A percentile compares a stretch with the other conserved stretches of the same genome.
Evolutionary conservation across 2,888 invertebrate species (phyloP).

Genomic region (Leucophenga maculata): DNA sequence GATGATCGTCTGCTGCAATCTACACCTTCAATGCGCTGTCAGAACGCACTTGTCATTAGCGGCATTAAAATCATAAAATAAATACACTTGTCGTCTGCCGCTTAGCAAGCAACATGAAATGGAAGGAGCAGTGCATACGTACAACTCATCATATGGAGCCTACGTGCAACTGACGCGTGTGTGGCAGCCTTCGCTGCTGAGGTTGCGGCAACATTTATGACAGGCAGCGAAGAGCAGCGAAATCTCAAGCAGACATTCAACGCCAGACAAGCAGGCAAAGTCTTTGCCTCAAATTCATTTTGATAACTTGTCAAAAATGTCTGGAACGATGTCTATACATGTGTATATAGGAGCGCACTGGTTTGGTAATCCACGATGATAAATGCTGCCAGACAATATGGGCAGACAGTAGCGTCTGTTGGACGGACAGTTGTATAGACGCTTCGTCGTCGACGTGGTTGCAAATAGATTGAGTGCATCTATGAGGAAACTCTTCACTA

Average conservation of each 20-base stretch:
- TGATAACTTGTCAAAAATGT: conserved; percentile 68
- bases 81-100: conserved; percentile 68
- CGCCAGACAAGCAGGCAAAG: conserved; percentile 38
- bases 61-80: conserved; percentile 68
- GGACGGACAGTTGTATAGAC: background rate
- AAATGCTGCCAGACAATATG: conserved; percentile 63
- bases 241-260: conserved; percentile 32
- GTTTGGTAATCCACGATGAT: conserved; percentile 46
- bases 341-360: background rate
- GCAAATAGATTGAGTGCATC: conserved; percentile 20
- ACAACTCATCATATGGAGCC: background rate
- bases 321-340: conserved; percentile 42
- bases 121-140: conserved; percentile 7
- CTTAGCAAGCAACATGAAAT: conserved; percentile 23
- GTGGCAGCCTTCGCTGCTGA: conserved; percentile 16
- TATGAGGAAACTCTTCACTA: conserved; percentile 7
- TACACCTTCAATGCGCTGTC: conserved; percentile 36
- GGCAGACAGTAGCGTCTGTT: conserved; percentile 18
- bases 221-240: conserved; percentile 34
- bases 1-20: background rate
- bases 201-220: conserved; percentile 48
- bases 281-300: conserved; percentile 45
- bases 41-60: conserved; percentile 57
- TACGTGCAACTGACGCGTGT: conserved; percentile 11
- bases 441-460: conserved; percentile 31